Percentiles rank a stretch among this genome's conserved stretches.
phyloP scores from a whole-genome alignment of 2,797 vertebrate species.

The Nannoperca australis region DNA sequence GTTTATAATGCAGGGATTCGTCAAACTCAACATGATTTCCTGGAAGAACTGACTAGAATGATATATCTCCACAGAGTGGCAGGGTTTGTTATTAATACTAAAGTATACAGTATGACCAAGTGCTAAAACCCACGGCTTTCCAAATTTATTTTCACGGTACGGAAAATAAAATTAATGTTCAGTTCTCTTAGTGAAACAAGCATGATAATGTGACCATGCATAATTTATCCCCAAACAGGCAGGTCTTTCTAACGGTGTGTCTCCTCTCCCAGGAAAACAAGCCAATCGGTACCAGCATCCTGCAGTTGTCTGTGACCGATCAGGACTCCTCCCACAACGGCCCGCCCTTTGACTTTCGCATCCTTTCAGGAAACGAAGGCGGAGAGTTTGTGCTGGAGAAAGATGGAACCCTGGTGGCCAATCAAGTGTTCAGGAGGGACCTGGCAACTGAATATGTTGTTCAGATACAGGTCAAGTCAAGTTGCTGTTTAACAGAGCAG shows the following conservation, averaged over 20 bases:
- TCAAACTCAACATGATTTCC: background rate
- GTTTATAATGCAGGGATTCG: background rate
- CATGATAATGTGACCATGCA: background rate
- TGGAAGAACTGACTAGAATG: background rate
- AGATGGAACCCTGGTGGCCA: slow-evolving; percentile 90
- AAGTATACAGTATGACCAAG: background rate
- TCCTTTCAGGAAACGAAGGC: slow-evolving; percentile 94
- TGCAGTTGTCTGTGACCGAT: slow-evolving; percentile 95
- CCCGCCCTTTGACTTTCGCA: slow-evolving; percentile 92
- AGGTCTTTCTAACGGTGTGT: background rate
- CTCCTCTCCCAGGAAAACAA: slow-evolving; percentile 92
- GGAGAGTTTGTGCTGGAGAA: slow-evolving; percentile 91
- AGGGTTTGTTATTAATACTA: background rate
- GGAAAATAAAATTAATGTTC: background rate
- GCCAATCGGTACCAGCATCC: slow-evolving; percentile 93
- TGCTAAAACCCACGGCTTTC: background rate
- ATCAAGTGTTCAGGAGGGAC: slow-evolving; percentile 91
- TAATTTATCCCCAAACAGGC: background rate
- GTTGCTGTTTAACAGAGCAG: background rate
- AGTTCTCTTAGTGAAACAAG: background rate
- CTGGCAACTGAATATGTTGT: slow-evolving; percentile 90
- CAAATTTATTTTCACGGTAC: background rate
- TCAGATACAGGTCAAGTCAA: slow-evolving; percentile 89
- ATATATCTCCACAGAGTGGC: background rate
- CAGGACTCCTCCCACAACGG: slow-evolving; percentile 96